These are phyloP conservation scores for Oeneis ivallda DNA, from an alignment of 2,888 invertebrate species.

Conservation along the genomic window DNA sequence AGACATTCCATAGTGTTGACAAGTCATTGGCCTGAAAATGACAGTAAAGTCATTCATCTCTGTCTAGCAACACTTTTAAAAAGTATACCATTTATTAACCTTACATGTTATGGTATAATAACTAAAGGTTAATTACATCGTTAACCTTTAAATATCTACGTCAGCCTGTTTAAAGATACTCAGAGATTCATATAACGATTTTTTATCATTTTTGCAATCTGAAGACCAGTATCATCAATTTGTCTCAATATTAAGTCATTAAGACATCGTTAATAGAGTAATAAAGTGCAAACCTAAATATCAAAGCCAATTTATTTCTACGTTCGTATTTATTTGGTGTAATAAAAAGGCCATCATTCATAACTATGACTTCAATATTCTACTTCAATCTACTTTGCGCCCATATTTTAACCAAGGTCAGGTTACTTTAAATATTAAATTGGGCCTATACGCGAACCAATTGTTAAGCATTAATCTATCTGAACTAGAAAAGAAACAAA, in stretches of 20 bases:
- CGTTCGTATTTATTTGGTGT: conserved; percentile 8
- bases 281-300: conserved; percentile 11
- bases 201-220: conserved; percentile 8
- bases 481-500: too few relatives aligned
- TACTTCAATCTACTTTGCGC: not conserved
- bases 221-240: conserved; percentile 12
- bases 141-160: not conserved
- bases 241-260: conserved; percentile 13
- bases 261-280: not conserved
- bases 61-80: too few relatives aligned
- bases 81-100: not conserved
- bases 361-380: not conserved
- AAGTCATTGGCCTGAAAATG: too few relatives aligned
- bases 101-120: not conserved
- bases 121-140: conserved; percentile 12
- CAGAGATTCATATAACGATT: not conserved
- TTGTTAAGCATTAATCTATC: too few relatives aligned
- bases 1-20: too few relatives aligned
- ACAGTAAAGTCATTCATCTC: too few relatives aligned
- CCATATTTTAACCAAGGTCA: not conserved
- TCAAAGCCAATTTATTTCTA: conserved; percentile 8
- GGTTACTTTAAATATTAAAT: too few relatives aligned
- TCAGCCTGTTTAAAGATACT: conserved; percentile 10
- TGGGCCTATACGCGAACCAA: too few relatives aligned
- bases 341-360: not conserved